These are phyloP conservation scores for Stichopus horrens DNA, from an alignment of 53 echinoderm and acorn worm species.

Conservation along the genomic window DNA sequence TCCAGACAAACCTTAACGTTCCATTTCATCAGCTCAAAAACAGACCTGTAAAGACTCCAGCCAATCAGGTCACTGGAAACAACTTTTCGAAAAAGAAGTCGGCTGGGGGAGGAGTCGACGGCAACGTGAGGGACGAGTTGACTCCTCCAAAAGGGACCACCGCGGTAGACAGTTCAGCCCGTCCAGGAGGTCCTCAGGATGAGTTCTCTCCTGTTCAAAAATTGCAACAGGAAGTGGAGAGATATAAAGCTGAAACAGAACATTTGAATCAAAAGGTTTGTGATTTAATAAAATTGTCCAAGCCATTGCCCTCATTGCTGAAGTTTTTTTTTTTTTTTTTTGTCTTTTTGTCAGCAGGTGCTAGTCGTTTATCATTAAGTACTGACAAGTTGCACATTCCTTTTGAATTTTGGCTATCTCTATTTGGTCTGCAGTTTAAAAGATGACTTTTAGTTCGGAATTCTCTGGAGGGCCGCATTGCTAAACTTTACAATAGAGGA, in stretches of 20 bases:
- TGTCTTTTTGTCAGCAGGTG: too few relatives aligned
- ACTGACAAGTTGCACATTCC: too few relatives aligned
- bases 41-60: background rate
- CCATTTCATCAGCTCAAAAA: conserved; percentile 31
- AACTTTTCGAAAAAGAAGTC: conserved; percentile 3
- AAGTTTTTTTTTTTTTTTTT: too few relatives aligned
- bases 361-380: too few relatives aligned
- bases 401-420: too few relatives aligned
- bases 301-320: too few relatives aligned
- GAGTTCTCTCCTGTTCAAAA: background rate
- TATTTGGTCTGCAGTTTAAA: too few relatives aligned
- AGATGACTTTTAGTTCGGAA: too few relatives aligned
- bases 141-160: conserved; percentile 73
- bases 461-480: too few relatives aligned
- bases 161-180: conserved; percentile 63
- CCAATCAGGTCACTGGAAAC: background rate
- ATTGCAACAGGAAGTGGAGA: conserved; percentile 68
- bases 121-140: conserved; percentile 43
- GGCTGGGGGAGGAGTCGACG: conserved; percentile 39
- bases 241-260: conserved; percentile 60
- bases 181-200: conserved; percentile 45
- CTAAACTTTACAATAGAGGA: too few relatives aligned
- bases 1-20: conserved; percentile 16
- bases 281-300: background rate
- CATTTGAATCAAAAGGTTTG: conserved; percentile 55